phyloP scores from a whole-genome alignment of 2,888 invertebrate species.

The Hedychridium roseum region DNA sequence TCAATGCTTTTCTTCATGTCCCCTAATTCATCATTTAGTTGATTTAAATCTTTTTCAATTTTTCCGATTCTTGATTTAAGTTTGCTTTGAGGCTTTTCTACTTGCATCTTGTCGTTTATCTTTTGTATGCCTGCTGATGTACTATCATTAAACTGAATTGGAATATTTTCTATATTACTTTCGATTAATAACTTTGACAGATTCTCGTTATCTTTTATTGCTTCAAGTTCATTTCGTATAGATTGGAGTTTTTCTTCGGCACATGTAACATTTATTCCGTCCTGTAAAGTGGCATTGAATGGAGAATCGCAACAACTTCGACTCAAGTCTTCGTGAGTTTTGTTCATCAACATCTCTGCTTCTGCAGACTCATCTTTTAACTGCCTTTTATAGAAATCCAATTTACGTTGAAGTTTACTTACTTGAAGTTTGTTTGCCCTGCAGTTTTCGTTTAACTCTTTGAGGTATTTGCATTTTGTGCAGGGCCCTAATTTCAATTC shows the following conservation, averaged over 20 bases:
- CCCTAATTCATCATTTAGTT: constrained; percentile 37
- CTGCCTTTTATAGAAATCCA: constrained; percentile 43
- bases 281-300: constrained; percentile 38
- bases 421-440: constrained; percentile 45
- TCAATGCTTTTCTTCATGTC: constrained; percentile 17
- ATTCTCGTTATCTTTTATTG: constrained; percentile 42
- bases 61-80: constrained; percentile 33
- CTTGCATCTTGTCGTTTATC: too few relatives aligned
- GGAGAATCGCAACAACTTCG: constrained; percentile 32
- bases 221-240: constrained; percentile 44
- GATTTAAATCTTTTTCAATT: constrained; percentile 39
- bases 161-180: too few relatives aligned
- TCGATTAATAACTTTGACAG: too few relatives aligned
- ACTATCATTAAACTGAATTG: too few relatives aligned
- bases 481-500: constrained; percentile 47
- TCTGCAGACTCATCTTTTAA: constrained; percentile 46
- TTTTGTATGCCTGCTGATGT: too few relatives aligned
- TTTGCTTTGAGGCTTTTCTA: constrained; percentile 9
- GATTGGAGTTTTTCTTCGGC: constrained; percentile 49
- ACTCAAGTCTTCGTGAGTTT: constrained; percentile 45
- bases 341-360: constrained; percentile 41
- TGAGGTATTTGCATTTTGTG: constrained; percentile 42
- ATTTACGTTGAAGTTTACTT: constrained; percentile 38
- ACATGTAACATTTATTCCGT: constrained; percentile 41
- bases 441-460: constrained; percentile 43